Evolutionary conservation across 2,113 vertebrate genomes (phyloP).

Genomic region (Bufo bufo): DNA sequence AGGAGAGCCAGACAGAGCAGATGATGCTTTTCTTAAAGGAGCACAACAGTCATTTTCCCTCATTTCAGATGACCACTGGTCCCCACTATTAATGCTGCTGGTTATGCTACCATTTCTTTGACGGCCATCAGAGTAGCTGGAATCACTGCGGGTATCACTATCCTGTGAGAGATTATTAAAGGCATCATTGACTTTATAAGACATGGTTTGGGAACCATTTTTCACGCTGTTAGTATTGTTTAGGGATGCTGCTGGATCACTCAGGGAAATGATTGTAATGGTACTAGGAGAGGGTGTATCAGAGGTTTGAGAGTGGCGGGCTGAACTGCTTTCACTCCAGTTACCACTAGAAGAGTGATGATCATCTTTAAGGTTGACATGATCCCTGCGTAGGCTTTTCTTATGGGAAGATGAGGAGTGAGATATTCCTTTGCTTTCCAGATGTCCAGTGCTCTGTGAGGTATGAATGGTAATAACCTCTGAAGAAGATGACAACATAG

Average conservation of each 20-base stretch:
- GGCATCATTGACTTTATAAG: constrained; percentile 61
- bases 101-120: constrained; percentile 67
- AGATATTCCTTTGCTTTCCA: constrained; percentile 65
- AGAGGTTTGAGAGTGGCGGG: constrained; percentile 65
- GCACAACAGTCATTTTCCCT: constrained; percentile 67
- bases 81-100: constrained; percentile 64
- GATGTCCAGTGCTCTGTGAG: constrained; percentile 66
- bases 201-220: constrained; percentile 69
- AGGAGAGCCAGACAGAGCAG: constrained; percentile 78
- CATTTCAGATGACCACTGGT: constrained; percentile 81
- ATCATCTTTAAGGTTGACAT: constrained; percentile 64
- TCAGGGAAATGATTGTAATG: constrained; percentile 68
- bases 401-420: constrained; percentile 63
- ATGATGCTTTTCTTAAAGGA: constrained; percentile 68
- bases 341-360: constrained; percentile 64
- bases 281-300: constrained; percentile 64
- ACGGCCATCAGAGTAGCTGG: constrained; percentile 74
- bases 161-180: constrained; percentile 65
- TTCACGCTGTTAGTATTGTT: constrained; percentile 66
- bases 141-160: constrained; percentile 75
- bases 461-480: constrained; percentile 84
- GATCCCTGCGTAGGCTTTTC: constrained; percentile 66
- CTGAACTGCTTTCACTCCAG: constrained; percentile 70
- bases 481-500: constrained; percentile 82
- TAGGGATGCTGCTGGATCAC: constrained; percentile 71